Evolutionary conservation across 2,797 vertebrate species (phyloP), one percentile per base, ranked within the genome.

Genomic region (Chaetophractus vellerosus): DNA sequence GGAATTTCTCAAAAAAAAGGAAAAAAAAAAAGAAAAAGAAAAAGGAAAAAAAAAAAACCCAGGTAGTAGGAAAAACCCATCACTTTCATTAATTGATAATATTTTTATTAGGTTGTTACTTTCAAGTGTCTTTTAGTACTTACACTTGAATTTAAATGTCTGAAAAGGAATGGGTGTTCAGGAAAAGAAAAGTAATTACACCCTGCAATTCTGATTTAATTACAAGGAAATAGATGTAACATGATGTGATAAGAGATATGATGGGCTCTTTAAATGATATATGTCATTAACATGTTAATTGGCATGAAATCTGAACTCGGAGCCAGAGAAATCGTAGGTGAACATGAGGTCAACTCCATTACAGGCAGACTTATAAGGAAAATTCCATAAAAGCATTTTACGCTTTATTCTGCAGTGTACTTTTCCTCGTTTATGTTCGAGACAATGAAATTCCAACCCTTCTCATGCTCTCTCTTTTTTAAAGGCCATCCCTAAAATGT

Each of bases 231-330:
- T 91, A 86, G 18, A 16, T 78, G 95, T 86, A 97, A 96, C 96
- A 87, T 12, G 94, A 94, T 97, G 95, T 96, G 97, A 96, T 96
- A 96, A 96, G 97, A 97, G 95, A 96, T 96, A 96, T 96, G 95
- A 97, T 96, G 96, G 96, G 94, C 87, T 97, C 90, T 96, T 96
- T 97, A 98, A 97, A 92, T 97, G 97, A 97, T 98, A 97, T 98
- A 97, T 97, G 95, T 98, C 96, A 96, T 97, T 97, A 97, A 97
- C 95, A 97, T 96, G 96, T 97, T 97, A 98, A 97, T 97, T 97
- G 96, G 95, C 92, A 96, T 96, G 92, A 96, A 97, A 97, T 96
- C 93, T 97, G 95, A 98, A 96, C 93, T 95, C 55, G 23, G 93
- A 97, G 96, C 95, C 94, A 96, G 87, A 94, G 92, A 88, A 95